Conservation (phyloP, 1,140 invertebrate genomes). For the Ephestia elutella region DNA sequence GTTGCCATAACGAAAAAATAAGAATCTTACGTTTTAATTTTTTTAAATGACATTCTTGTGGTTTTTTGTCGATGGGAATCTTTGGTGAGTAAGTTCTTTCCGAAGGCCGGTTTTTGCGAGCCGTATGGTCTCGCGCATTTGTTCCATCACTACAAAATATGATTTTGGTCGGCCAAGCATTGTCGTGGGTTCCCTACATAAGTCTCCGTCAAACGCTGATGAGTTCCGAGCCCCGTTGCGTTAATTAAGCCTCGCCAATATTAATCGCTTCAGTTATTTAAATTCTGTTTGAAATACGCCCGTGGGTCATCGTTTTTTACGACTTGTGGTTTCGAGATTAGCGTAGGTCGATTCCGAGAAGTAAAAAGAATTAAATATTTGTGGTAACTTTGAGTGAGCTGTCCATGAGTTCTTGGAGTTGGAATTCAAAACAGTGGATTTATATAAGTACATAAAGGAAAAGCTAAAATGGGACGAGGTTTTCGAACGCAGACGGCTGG, state of each 20-base stretch:
- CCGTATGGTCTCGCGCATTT: conserved; percentile 49
- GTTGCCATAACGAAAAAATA: conserved; percentile 65
- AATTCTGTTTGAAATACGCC: conserved; percentile 43
- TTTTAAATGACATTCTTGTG: conserved; percentile 73
- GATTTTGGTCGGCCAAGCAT: conserved; percentile 26
- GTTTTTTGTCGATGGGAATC: conserved; percentile 66
- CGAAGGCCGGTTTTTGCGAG: conserved; percentile 56
- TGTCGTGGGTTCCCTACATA: conserved; percentile 39
- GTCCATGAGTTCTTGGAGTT: conserved; percentile 10
- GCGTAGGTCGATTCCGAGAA: conserved; percentile 58
- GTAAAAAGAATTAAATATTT: conserved; percentile 43
- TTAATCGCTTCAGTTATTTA: conserved; percentile 66
- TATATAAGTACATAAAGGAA: conserved; percentile 43
- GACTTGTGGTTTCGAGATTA: conserved; percentile 55
- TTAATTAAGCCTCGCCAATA: conserved; percentile 54
- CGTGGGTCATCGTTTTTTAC: conserved; percentile 52
- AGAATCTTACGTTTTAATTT: conserved; percentile 67
- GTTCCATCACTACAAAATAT: conserved; percentile 42
- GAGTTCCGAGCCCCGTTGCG: conserved; percentile 45
- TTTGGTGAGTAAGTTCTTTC: conserved; percentile 50
- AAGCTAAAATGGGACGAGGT: conserved; percentile 42
- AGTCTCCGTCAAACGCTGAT: conserved; percentile 50
- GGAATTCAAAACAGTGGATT: conserved; percentile 25
- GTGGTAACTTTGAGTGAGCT: conserved; percentile 44
- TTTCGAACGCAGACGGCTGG: conserved; percentile 57